Evolutionary conservation across 2,888 invertebrate genomes (phyloP), one percentile per base, ranked within the genome.

Genomic region (Bugulina stolonifera): DNA sequence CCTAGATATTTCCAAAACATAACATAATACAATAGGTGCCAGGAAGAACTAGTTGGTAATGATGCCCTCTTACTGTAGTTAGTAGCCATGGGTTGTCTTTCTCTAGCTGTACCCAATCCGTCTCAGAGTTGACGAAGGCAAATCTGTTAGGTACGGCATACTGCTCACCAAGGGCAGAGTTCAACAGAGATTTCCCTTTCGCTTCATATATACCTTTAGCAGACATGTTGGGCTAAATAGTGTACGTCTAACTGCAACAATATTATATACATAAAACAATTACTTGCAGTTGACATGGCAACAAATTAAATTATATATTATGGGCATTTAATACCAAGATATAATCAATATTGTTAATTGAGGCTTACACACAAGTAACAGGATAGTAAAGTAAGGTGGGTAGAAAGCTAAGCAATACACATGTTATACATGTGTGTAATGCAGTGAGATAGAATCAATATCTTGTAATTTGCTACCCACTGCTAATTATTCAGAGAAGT

Each of bases 161-260:
- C 32, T 87, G 89, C 71, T 89, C 89, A 0, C 87, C 81, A 82
- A 92, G 89, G 70, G 77, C 78, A 81, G 91, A 90, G 86, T 93
- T 94, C 75, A 97, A 89, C 71, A 97, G 88, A 81, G 91, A 90
- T 86, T 97, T 97, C 79, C 96, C 97, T 72, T 93, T 91, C 75
- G 92, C 94, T 87, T 97, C 97, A 82, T 91, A 89, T 81, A 97
- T 94, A 73, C 96, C 96, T 87, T 96, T 97, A 72, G 97, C 96
- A 77, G 97, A 94, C 97, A 97, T 97, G 35, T 29, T 79, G 27
- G n/a, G n/a, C n/a, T n/a, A n/a, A n/a, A n/a, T n/a, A n/a, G n/a
- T n/a, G n/a, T n/a, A n/a, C n/a, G 5, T 69, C 29, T 29, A 69
- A 10, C 43, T 10, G 43, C n/a, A n/a, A 43, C 18, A 10, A 18